Evolutionary conservation across 1,140 invertebrate species (phyloP).

Genomic region (Drosophila leontia): DNA sequence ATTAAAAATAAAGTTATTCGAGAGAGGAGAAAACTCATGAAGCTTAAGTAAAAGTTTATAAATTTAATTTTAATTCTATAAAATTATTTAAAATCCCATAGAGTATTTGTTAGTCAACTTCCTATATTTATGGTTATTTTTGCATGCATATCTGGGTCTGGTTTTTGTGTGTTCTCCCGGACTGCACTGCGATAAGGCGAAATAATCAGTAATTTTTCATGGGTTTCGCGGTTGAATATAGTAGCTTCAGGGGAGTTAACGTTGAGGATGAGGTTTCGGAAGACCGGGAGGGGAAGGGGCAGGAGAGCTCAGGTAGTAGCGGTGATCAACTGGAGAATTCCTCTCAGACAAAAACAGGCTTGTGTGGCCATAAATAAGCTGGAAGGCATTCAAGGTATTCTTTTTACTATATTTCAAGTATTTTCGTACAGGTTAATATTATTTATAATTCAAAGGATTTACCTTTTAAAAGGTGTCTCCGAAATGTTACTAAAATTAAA

Average conservation of each 20-base stretch:
- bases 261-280: neutral
- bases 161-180: constrained; percentile 1
- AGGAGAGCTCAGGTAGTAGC: neutral
- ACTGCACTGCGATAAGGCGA: constrained; percentile 14
- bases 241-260: neutral
- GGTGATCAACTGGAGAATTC: neutral
- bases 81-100: neutral
- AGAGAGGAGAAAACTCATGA: no score
- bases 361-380: neutral
- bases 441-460: no score
- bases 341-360: neutral
- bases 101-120: neutral
- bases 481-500: neutral
- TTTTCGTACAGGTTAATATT: neutral
- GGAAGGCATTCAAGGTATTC: neutral
- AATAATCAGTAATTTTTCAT: constrained; percentile 9
- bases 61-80: no score
- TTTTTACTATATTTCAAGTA: no score
- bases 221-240: neutral
- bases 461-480: no score
- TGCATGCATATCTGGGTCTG: constrained; percentile 1
- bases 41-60: no score
- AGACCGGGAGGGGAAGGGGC: neutral
- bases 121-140: neutral
- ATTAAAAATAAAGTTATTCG: neutral